These are phyloP conservation scores for Harlomillsia oculata DNA, from an alignment of 1,140 invertebrate genomes.

Conservation along the genomic window DNA sequence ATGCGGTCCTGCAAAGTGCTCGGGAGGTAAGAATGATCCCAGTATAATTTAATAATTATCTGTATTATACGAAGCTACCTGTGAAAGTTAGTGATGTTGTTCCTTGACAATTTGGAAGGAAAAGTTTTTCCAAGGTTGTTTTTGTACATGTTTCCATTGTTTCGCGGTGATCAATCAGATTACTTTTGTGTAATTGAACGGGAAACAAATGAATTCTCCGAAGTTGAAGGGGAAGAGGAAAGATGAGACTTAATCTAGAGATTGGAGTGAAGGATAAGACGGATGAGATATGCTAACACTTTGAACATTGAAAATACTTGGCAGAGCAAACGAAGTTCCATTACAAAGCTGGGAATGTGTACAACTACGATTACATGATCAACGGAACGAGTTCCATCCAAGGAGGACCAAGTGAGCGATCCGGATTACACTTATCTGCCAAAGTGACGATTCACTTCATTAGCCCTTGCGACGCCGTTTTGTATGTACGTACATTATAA, in stretches of 20 bases:
- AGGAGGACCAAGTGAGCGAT: constrained; percentile 55
- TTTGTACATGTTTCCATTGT: no score
- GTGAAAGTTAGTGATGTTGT: neutral
- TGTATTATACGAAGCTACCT: neutral
- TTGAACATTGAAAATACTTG: no score
- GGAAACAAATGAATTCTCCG: no score
- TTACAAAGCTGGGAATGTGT: constrained; percentile 47
- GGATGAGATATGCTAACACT: no score
- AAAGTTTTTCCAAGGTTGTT: no score
- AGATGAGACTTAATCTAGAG: no score
- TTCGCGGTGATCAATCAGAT: no score
- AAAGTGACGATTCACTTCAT: constrained; percentile 48
- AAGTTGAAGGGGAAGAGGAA: no score
- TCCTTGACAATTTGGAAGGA: neutral
- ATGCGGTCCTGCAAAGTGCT: neutral
- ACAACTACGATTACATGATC: constrained; percentile 55
- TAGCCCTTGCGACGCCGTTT: constrained; percentile 50
- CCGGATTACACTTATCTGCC: constrained; percentile 51
- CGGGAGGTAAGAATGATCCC: neutral
- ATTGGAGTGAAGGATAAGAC: no score
- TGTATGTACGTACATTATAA: constrained; percentile 46
- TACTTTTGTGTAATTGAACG: no score
- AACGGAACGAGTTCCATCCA: constrained; percentile 54
- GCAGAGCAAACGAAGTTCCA: constrained; percentile 56
- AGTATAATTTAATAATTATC: no score